Percentiles rank a stretch among this genome's conserved stretches.
phyloP scores from a whole-genome alignment of 1,140 invertebrate species.

The Asbolus verrucosus region DNA sequence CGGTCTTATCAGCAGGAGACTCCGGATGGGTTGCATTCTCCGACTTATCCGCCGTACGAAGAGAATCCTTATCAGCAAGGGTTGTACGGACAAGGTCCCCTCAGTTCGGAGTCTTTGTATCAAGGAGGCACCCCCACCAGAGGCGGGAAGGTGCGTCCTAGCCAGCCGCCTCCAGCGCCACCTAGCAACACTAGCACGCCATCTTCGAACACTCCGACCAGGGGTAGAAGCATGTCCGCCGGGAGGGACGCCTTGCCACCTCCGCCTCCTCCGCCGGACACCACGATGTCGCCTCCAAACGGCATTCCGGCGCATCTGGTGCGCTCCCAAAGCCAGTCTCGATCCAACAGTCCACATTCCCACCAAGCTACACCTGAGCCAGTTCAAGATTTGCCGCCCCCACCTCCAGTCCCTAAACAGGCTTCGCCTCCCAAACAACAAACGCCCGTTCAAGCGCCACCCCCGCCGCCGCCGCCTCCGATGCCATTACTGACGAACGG shows the following conservation, averaged over 20 bases:
- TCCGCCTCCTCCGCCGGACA: slow-evolving; percentile 85
- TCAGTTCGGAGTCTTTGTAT: slow-evolving; percentile 65
- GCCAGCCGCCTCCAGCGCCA: slow-evolving; percentile 87
- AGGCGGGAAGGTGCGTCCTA: slow-evolving; percentile 75
- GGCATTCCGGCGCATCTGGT: slow-evolving; percentile 66
- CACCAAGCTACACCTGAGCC: slow-evolving; percentile 62
- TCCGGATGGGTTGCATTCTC: slow-evolving; percentile 67
- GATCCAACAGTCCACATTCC: slow-evolving; percentile 62
- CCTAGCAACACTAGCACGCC: slow-evolving; percentile 80
- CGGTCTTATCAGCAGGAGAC: slow-evolving; percentile 75
- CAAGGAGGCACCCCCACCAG: slow-evolving; percentile 69
- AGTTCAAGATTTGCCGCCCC: slow-evolving; percentile 70
- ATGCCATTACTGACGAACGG: slow-evolving; percentile 66
- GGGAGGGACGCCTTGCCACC: slow-evolving; percentile 84
- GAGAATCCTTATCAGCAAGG: slow-evolving; percentile 63
- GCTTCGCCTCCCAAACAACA: slow-evolving; percentile 65
- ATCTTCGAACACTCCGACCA: slow-evolving; percentile 78
- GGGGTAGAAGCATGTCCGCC: slow-evolving; percentile 75
- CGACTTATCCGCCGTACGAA: slow-evolving; percentile 62
- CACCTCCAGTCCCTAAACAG: slow-evolving; percentile 70
- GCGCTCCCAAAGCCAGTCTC: slow-evolving; percentile 61
- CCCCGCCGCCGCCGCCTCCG: slow-evolving; percentile 74
- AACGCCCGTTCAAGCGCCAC: slow-evolving; percentile 66
- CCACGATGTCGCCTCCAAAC: slow-evolving; percentile 68
- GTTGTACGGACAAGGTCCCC: slow-evolving; percentile 61